Evolutionary conservation across 2,888 invertebrate genomes (phyloP), one percentile per base, ranked within the genome.

Genomic region (Idaea biselata): DNA sequence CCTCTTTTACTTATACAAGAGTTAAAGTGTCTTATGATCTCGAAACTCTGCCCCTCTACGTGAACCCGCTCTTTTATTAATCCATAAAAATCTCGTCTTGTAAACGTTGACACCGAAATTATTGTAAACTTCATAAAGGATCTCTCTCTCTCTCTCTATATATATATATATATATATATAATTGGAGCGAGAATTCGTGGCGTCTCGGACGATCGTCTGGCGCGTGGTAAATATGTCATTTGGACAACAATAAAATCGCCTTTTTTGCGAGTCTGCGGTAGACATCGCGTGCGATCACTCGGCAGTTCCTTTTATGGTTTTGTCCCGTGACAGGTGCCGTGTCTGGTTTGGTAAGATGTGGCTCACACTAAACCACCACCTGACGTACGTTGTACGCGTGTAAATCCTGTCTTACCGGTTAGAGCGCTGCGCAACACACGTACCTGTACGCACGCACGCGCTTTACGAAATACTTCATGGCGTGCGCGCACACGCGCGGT

Each of bases 1-100:
- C 73, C 78, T 74, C 80, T 75, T 78, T 78, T 81, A 80, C 82
- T 83, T 83, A 79, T 80, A 79, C 80, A 78, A 79, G 82, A 84
- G 84, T 82, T 82, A 80, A 85, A 87, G 82, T 84, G 83, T 84
- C 86, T 86, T 86, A 86, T 87, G 86, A 87, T 86, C 84, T 80
- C 75, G 82, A 82, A 80, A 82, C 78, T 83, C 78, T 72, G 73
- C 74, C 73, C 71, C 72, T 71, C 71, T 71, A 77, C 78, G 79
- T 76, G 79, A 83, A 81, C 77, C 74, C 72, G 73, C 74, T 79
- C 76, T 79, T 83, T 85, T 85, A 86, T 83, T 83, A 83, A 87
- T 86, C 80, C 79, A 82, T 84, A 85, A 84, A 86, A 83, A 82
- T 76, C 78, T 78, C 73, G 62, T 63, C 70, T 67, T 71, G 73